phyloP scores from a whole-genome alignment of 2,797 vertebrate genomes.

The Nannoperca australis region DNA sequence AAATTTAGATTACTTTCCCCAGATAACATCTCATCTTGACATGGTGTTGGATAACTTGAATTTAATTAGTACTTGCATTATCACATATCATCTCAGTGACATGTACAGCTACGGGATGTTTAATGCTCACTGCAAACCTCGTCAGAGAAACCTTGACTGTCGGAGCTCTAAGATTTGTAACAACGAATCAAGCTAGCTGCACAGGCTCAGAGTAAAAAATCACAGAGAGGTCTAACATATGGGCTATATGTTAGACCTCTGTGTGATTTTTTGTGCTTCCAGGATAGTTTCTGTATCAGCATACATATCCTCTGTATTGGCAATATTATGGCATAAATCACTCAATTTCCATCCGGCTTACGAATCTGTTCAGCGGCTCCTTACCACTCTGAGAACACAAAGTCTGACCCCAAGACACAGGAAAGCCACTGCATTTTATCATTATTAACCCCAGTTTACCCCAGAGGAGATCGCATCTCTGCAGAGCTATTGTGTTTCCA shows the following conservation, averaged over 20 bases:
- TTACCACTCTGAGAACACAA: conserved; percentile 51
- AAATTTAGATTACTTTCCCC: conserved; percentile 2
- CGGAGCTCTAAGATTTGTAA: conserved; percentile 4
- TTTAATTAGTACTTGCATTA: conserved; percentile 40
- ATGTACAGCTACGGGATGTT: background rate
- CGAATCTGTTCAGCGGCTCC: conserved; percentile 53
- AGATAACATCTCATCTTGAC: conserved; percentile 7
- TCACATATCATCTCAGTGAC: conserved; percentile 1
- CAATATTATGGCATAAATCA: conserved; percentile 43
- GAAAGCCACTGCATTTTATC: conserved; percentile 64
- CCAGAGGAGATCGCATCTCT: conserved; percentile 72
- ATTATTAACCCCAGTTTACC: conserved; percentile 73
- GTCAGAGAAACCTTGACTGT: conserved; percentile 1
- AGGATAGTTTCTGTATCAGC: conserved; percentile 6
- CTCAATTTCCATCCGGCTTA: conserved; percentile 35
- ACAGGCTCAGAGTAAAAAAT: conserved; percentile 15
- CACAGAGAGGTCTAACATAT: background rate
- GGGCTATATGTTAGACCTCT: too few relatives aligned
- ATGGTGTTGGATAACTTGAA: conserved; percentile 8
- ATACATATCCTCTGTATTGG: conserved; percentile 16
- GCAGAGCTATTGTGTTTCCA: conserved; percentile 64
- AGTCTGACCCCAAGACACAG: conserved; percentile 65
- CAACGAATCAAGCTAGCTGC: conserved; percentile 10
- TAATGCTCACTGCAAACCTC: conserved; percentile 12
- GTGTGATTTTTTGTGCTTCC: too few relatives aligned